Conservation (phyloP, 2,888 invertebrate species). For the Galerucella nymphaeae region DNA sequence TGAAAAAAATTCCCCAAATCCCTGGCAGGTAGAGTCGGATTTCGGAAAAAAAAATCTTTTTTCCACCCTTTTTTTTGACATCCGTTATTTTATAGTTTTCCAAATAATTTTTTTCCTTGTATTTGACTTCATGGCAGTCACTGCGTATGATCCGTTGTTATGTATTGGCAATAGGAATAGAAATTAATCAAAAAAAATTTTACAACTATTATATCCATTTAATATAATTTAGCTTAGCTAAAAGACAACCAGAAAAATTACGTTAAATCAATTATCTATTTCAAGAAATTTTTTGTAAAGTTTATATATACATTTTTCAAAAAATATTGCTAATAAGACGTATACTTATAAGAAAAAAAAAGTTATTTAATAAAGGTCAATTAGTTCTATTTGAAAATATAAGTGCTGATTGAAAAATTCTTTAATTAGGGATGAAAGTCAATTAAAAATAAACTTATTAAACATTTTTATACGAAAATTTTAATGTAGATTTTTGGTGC, state of each 20-base stretch:
- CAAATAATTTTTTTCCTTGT: neutral
- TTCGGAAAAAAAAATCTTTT: no score
- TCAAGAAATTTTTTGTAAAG: neutral
- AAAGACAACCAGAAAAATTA: slow-evolving; percentile 3
- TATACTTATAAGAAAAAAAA: slow-evolving; percentile 9
- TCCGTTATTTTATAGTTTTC: neutral
- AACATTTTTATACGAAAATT: slow-evolving; percentile 3
- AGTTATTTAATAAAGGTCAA: neutral
- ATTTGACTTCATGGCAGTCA: neutral
- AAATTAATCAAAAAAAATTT: slow-evolving; percentile 9
- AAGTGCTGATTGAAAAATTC: neutral
- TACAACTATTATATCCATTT: neutral
- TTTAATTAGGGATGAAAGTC: neutral
- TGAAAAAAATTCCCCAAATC: neutral
- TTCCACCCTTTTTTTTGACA: no score
- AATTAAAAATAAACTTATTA: neutral
- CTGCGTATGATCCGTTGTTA: neutral
- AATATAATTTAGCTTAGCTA: slow-evolving; percentile 13
- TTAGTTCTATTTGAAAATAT: neutral
- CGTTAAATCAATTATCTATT: slow-evolving; percentile 1
- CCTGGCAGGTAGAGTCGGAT: no score
- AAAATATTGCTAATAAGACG: neutral
- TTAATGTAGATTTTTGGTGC: neutral
- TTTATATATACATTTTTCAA: slow-evolving; percentile 3
- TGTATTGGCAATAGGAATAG: slow-evolving; percentile 12